Conservation (phyloP, 1,140 invertebrate species). For the Drosophila lacteicornis region DNA sequence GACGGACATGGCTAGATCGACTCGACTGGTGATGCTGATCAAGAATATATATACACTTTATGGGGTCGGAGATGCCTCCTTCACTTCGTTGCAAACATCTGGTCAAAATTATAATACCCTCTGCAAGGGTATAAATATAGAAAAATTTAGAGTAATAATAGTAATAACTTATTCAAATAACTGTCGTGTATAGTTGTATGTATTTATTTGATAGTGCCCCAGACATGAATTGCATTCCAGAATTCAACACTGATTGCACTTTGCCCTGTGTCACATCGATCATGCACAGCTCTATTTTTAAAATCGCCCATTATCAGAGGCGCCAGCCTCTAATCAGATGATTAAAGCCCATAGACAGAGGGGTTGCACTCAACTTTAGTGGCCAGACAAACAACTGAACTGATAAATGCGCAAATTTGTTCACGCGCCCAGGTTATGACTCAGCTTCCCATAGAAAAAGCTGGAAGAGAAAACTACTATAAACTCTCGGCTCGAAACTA, state of each 20-base stretch:
- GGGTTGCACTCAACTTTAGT: conserved; percentile 10
- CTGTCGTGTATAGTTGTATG: too few species aligned
- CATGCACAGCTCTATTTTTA: conserved; percentile 41
- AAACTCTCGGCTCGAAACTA: not conserved
- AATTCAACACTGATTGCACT: conserved; percentile 6
- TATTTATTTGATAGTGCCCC: not conserved
- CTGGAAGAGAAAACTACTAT: not conserved
- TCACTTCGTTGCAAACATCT: too few species aligned
- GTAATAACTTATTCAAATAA: not conserved
- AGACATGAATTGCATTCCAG: not conserved
- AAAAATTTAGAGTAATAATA: too few species aligned
- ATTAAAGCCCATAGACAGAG: conserved; percentile 35
- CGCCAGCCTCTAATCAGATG: conserved; percentile 29
- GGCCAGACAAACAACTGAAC: conserved; percentile 10
- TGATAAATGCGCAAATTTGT: conserved; percentile 51
- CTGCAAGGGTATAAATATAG: too few species aligned
- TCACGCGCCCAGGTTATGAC: conserved; percentile 59
- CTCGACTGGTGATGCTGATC: too few species aligned
- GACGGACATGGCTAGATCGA: too few species aligned
- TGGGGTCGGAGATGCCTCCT: too few species aligned
- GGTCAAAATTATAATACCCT: too few species aligned
- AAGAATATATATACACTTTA: too few species aligned
- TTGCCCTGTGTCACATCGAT: conserved; percentile 28
- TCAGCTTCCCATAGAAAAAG: conserved; percentile 34
- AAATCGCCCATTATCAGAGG: conserved; percentile 25